Conservation (phyloP, 1,140 invertebrate species). For the Rhynchophorus ferrugineus region DNA sequence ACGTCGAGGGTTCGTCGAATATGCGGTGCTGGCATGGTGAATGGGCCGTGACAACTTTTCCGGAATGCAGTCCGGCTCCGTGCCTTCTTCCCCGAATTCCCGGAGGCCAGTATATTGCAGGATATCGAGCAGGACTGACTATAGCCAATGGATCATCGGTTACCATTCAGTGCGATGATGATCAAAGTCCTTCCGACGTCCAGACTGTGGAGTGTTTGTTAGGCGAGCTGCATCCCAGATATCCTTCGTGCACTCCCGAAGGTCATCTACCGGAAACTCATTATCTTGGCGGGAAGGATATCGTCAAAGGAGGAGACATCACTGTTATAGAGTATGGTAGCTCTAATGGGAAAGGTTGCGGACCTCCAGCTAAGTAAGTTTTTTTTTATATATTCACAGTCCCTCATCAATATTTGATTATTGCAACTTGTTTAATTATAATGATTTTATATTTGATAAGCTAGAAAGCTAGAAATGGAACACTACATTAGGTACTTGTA, state of each 20-base stretch:
- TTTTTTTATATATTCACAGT: no score
- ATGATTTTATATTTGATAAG: no score
- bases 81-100: slow-evolving; percentile 65
- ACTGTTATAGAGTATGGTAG: slow-evolving; percentile 49
- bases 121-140: slow-evolving; percentile 67
- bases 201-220: slow-evolving; percentile 57
- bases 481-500: no score
- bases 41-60: slow-evolving; percentile 64
- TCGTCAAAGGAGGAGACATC: slow-evolving; percentile 57
- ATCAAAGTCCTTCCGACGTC: slow-evolving; percentile 45
- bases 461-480: no score
- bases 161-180: slow-evolving; percentile 57
- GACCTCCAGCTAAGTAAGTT: slow-evolving; percentile 54
- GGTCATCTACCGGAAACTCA: slow-evolving; percentile 33
- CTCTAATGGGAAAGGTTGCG: slow-evolving; percentile 49
- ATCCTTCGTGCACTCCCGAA: slow-evolving; percentile 46
- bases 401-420: neutral
- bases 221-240: slow-evolving; percentile 42
- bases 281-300: slow-evolving; percentile 55
- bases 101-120: slow-evolving; percentile 65
- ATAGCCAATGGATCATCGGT: slow-evolving; percentile 70
- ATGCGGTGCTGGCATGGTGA: slow-evolving; percentile 70
- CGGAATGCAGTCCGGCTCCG: slow-evolving; percentile 71
- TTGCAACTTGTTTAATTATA: neutral
- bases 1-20: slow-evolving; percentile 60